phyloP scores from a whole-genome alignment of 2,113 vertebrate species.

The Cnemophilus loriae region DNA sequence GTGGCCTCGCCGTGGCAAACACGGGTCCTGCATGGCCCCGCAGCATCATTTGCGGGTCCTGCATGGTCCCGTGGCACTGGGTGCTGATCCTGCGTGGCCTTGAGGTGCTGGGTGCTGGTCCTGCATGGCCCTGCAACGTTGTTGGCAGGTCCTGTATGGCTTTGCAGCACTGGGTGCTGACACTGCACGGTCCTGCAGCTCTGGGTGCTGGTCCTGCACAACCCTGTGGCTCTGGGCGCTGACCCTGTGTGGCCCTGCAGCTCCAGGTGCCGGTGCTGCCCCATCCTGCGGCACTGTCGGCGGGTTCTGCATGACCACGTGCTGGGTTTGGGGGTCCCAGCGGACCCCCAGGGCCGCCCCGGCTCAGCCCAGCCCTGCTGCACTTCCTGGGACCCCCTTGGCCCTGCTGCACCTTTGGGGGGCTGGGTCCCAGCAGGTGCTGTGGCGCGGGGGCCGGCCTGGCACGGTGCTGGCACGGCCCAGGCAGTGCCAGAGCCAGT shows the following conservation, averaged over 20 bases:
- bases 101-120: not conserved
- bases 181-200: not conserved
- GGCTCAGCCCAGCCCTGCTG: not conserved
- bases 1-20: not conserved
- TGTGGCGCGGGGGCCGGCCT: not conserved
- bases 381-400: not conserved
- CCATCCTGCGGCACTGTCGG: not conserved
- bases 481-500: not conserved
- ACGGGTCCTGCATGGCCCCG: not conserved
- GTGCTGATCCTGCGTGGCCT: not conserved
- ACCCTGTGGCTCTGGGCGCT: not conserved
- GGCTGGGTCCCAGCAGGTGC: not conserved
- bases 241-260: not conserved
- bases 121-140: not conserved
- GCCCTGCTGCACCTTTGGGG: not conserved
- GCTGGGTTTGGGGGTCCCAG: not conserved
- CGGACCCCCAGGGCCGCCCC: accelerated
- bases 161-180: not conserved
- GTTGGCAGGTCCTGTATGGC: not conserved
- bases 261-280: not conserved
- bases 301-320: not conserved
- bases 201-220: not conserved
- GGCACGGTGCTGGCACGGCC: accelerated
- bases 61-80: not conserved
- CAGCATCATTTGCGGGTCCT: not conserved